phyloP scores from a whole-genome alignment of 1,140 invertebrate genomes.

The Formica exsecta region DNA sequence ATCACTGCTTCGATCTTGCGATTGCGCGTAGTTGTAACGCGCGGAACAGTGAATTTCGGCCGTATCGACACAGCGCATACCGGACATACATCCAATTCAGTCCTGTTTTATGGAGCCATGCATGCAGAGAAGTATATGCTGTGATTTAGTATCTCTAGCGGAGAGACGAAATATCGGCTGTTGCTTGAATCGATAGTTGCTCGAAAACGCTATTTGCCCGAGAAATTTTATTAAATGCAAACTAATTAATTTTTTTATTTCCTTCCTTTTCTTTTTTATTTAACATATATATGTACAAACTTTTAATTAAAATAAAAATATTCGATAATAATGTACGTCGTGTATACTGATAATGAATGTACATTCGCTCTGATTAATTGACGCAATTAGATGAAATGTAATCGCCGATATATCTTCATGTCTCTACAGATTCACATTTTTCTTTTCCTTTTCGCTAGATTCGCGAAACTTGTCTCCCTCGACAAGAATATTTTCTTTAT shows the following conservation, averaged over 20 bases:
- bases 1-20: conserved; percentile 14
- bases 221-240: conserved; percentile 2
- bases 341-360: too few relatives aligned
- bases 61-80: conserved; percentile 33
- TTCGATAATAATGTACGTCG: background rate
- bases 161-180: conserved; percentile 69
- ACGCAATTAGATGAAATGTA: background rate
- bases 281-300: background rate
- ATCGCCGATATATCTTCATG: conserved; percentile 65
- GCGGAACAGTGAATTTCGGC: conserved; percentile 35
- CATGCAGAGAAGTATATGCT: conserved; percentile 65
- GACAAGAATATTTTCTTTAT: conserved; percentile 15
- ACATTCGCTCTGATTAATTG: background rate
- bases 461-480: background rate
- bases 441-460: background rate
- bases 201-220: background rate
- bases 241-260: background rate
- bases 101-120: conserved; percentile 52
- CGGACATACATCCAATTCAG: conserved; percentile 21
- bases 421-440: conserved; percentile 56
- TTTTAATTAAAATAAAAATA: background rate
- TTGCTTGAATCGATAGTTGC: background rate
- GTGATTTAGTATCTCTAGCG: conserved; percentile 19
- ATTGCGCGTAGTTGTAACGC: conserved; percentile 41
- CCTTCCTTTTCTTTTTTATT: background rate